Evolutionary conservation across 2,797 vertebrate species (phyloP).

Genomic region (Valencia hispanica): DNA sequence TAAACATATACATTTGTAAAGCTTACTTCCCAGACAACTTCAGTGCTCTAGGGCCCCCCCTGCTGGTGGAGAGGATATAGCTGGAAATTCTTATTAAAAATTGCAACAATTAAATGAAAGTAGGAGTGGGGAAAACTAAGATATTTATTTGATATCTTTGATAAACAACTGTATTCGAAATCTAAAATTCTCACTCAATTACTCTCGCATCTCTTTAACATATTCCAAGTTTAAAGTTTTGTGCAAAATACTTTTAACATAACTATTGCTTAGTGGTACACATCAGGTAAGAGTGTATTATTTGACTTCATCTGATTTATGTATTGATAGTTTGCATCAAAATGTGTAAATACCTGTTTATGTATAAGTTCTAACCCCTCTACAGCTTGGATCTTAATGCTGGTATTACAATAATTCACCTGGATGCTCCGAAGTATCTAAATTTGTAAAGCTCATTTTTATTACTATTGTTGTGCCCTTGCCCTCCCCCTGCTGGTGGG

Average conservation of each 20-base stretch:
- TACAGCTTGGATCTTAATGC: background rate
- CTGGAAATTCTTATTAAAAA: no score
- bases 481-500: background rate
- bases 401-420: background rate
- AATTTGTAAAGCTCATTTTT: background rate
- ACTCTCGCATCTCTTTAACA: background rate
- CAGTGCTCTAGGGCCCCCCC: background rate
- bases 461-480: background rate
- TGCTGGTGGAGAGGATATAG: background rate
- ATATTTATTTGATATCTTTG: background rate
- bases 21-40: background rate
- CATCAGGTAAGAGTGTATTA: background rate
- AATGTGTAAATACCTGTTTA: background rate
- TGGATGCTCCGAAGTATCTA: background rate
- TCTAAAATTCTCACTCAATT: background rate
- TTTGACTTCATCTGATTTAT: background rate
- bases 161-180: background rate
- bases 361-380: background rate
- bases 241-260: background rate
- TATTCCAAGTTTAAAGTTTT: background rate
- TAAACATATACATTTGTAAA: background rate
- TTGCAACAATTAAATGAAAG: no score
- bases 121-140: background rate
- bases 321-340: background rate
- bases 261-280: background rate